Percentiles rank a stretch among this genome's conserved stretches.
Evolutionary conservation across 2,888 invertebrate species (phyloP).

Genomic region (Agrenia bidenticulata): DNA sequence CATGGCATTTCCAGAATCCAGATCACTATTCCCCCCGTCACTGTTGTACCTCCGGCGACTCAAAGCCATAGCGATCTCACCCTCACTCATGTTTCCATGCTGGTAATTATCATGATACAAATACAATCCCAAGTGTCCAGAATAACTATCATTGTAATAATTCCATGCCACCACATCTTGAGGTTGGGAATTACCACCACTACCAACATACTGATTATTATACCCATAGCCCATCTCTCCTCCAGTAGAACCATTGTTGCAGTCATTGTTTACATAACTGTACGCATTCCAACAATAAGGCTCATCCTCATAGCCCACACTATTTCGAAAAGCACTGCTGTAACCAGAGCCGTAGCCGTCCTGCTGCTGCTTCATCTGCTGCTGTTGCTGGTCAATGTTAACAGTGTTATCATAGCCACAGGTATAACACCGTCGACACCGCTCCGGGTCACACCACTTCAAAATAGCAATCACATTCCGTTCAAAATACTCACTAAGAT

Average conservation of each 20-base stretch:
- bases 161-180: conserved; percentile 12
- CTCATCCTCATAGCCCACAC: conserved; percentile 7
- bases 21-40: conserved; percentile 21
- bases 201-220: neutral
- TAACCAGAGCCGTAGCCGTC: neutral
- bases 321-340: conserved; percentile 8
- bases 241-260: neutral
- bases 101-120: conserved; percentile 7
- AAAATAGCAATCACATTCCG: conserved; percentile 42
- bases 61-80: neutral
- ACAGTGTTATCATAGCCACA: conserved; percentile 35
- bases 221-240: too few species aligned
- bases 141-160: neutral
- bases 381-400: neutral
- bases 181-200: conserved; percentile 1
- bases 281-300: conserved; percentile 7
- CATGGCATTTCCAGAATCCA: conserved; percentile 22
- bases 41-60: conserved; percentile 32
- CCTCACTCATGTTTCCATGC: conserved; percentile 7
- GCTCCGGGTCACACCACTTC: conserved; percentile 40
- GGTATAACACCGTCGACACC: conserved; percentile 35
- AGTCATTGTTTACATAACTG: neutral
- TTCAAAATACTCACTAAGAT: conserved; percentile 37
- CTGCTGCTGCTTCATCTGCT: neutral
- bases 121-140: neutral